Evolutionary conservation across 2,888 invertebrate genomes (phyloP), one percentile per base, ranked within the genome.

Genomic region (Phania funesta): DNA sequence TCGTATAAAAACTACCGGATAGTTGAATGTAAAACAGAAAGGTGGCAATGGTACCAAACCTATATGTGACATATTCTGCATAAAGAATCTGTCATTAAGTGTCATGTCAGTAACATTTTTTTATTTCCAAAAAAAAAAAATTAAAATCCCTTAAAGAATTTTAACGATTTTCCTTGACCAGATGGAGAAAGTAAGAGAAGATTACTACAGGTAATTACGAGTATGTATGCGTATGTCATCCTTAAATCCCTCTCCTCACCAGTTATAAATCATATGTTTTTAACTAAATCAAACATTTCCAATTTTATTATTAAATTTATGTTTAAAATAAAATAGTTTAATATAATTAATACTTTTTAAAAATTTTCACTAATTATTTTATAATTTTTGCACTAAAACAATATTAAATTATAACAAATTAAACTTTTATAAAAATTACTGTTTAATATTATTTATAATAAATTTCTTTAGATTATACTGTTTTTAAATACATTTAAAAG

Each of bases 41-140:
- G 64, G 46, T 65, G 74, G 54, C 74, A 65, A 65, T 65, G 16
- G 65, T 65, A 74, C 65, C 24, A 74, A 74, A 56, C 64, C 46
- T 65, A 64, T 35, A 20, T 22, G 5, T 29, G 62, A 52, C 52
- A 44, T 3, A 29, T 62, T 58, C 38, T 56, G 9, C n/a, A 20
- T 3, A 24, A 48, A 38, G 54, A 48, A 75, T 41, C 20, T 58
- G 58, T 58, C 58, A 50, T 41, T 3, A 58, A 60, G 58, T 44
- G 75, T 67, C 67, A 76, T 75, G 54, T 65, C 67, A 67, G 58
- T 75, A 75, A 48, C 56, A 26, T 44, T 54, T 13, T 54, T 46
- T 24, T 32, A 24, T 46, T 75, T n/a, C n/a, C n/a, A n/a, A n/a
- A n/a, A n/a, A n/a, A n/a, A n/a, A n/a, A n/a, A n/a, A n/a, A n/a